Base-by-base conservation (phyloP, 2,113 vertebrate species). In the Petromus typicus region DNA sequence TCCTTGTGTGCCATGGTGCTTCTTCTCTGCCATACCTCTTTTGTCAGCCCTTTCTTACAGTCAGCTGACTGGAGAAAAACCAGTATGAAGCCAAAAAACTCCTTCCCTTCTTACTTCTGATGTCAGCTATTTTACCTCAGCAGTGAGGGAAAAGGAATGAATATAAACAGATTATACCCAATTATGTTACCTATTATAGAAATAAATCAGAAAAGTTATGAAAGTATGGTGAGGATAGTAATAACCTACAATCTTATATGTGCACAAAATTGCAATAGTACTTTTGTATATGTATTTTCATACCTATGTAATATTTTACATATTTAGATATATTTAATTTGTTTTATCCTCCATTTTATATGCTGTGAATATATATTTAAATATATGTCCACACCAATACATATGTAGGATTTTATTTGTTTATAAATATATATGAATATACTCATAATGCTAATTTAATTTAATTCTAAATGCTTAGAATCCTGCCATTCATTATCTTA, bases 391-490 rank as follows among this genome's bases (percentile, higher is more conserved):
- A 75, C 37, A 16, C 30, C 27, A 85, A 7, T 78, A 64, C 30
- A 43, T 43, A 43, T 48, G 18, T 64, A 56, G 25, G 25, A 5
- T 34, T 83, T 12, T 18, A 40, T 71, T 64, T 13, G 27, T 40
- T 54, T 75, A 67, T 67, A 11, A 1, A 63, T 61, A 66, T 37
- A 61, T 3, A 4, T 64, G 61, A 86, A 45, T 82, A 81, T 37
- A 67, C n/a, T 79, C 81, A 8, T 18, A 69, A n/a, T n/a, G n/a
- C n/a, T n/a, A n/a, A n/a, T n/a, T n/a, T n/a, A n/a, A n/a, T n/a
- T n/a, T n/a, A n/a, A n/a, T n/a, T 40, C 22, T 75, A 92, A 61
- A 90, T 86, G 22, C 69, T 92, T 86, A 69, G n/a, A 82, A 76
- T 57, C 14, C 25, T 51, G 32, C 7, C 11, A 61, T 75, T 54